Conservation (phyloP, 2,888 invertebrate genomes). For the Patella ulyssiponensis region DNA sequence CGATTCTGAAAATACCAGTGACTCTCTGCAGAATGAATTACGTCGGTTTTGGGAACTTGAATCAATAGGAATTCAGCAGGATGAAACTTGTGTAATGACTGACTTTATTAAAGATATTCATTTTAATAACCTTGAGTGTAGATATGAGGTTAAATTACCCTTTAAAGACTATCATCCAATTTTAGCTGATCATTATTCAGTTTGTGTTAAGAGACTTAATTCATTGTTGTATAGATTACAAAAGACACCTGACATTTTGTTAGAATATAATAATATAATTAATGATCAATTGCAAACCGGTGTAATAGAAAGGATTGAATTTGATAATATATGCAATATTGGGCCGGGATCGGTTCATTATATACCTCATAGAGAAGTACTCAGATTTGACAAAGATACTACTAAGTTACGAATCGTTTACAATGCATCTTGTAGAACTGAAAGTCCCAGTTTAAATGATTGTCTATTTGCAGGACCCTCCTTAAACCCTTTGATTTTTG, state of each 20-base stretch:
- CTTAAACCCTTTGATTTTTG: slow-evolving; percentile 12
- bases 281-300: not conserved
- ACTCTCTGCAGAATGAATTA: not conserved
- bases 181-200: not conserved
- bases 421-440: not conserved
- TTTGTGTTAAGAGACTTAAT: slow-evolving; percentile 5
- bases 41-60: not conserved
- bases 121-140: not conserved
- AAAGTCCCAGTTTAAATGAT: not conserved
- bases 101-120: not conserved
- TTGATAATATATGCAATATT: not conserved
- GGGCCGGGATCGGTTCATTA: not conserved
- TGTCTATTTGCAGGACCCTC: not conserved
- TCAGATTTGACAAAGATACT: not conserved
- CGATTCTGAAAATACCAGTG: not conserved
- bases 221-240: not conserved
- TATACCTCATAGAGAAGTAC: not conserved
- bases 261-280: slow-evolving; percentile 1
- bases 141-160: slow-evolving; percentile 2
- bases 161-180: not conserved
- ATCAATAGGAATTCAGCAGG: not conserved
- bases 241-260: not conserved
- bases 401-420: not conserved
- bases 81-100: not conserved
- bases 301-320: not conserved